These are phyloP conservation scores for Ernsta delagoae DNA, from an alignment of 2,888 invertebrate species.

Conservation along the genomic window DNA sequence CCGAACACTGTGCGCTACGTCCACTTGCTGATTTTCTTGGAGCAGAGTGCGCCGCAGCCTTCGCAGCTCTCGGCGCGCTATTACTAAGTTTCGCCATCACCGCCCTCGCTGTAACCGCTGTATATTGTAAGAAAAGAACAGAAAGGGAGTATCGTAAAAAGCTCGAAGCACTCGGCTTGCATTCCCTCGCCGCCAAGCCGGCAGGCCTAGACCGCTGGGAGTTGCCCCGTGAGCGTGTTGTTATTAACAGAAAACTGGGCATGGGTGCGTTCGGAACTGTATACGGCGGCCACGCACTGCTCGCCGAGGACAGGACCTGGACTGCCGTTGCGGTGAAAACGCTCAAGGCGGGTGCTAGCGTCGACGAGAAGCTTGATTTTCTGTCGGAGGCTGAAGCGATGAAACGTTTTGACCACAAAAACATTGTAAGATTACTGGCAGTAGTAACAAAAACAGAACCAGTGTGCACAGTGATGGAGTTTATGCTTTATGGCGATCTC, in stretches of 20 bases:
- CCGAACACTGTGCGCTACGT: conserved; percentile 89
- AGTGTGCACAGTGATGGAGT: conserved; percentile 96
- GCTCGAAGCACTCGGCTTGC: conserved; percentile 65
- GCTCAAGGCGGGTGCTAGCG: conserved; percentile 91
- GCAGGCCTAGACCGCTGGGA: conserved; percentile 93
- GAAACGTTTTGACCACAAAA: conserved; percentile 96
- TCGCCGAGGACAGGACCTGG: conserved; percentile 85
- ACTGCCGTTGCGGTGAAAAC: conserved; percentile 95
- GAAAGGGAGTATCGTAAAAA: conserved; percentile 63
- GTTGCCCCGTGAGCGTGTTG: conserved; percentile 92
- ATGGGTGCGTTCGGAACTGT: conserved; percentile 83
- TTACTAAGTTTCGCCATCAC: conserved; percentile 54
- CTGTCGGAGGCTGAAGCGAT: conserved; percentile 96
- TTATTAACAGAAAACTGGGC: conserved; percentile 93
- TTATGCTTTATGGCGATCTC: conserved; percentile 96
- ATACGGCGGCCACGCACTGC: conserved; percentile 83
- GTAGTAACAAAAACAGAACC: conserved; percentile 95
- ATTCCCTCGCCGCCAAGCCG: conserved; percentile 55
- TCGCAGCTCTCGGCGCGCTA: conserved; percentile 70
- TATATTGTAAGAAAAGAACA: conserved; percentile 62
- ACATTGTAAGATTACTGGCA: conserved; percentile 93
- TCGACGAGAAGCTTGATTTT: conserved; percentile 95
- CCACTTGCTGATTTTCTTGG: conserved; percentile 87
- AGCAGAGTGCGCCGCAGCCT: conserved; percentile 87
- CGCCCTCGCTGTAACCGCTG: conserved; percentile 56